A percentile compares a stretch with the other conserved stretches of the same genome.
phyloP scores from a whole-genome alignment of 35 echinoderm and acorn worm species.

The Stichopus chloronotus region DNA sequence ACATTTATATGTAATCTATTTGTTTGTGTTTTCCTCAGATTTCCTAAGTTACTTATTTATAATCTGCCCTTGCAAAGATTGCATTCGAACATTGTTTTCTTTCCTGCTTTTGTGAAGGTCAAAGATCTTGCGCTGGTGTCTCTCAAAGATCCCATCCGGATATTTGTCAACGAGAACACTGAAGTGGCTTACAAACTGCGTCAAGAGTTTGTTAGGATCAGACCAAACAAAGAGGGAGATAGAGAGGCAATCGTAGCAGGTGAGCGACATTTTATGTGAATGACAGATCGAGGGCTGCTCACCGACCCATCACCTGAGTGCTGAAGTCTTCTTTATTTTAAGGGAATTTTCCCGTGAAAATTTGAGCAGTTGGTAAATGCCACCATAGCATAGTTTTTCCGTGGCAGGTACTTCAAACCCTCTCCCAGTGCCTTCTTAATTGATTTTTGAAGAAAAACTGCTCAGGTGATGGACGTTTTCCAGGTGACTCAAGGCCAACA shows the following conservation, averaged over 20 bases:
- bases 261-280: slow-evolving; percentile 4
- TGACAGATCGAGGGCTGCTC: not conserved
- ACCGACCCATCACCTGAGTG: not conserved
- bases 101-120: slow-evolving; percentile 60
- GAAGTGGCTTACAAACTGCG: slow-evolving; percentile 95
- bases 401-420: too few relatives aligned
- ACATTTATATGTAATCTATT: too few relatives aligned
- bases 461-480: too few relatives aligned
- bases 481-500: too few relatives aligned
- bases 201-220: slow-evolving; percentile 92
- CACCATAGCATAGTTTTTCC: too few relatives aligned
- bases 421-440: too few relatives aligned
- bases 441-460: too few relatives aligned
- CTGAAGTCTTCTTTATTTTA: not conserved
- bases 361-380: too few relatives aligned
- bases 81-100: not conserved
- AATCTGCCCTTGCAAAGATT: too few relatives aligned
- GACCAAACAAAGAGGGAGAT: slow-evolving; percentile 85
- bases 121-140: slow-evolving; percentile 93
- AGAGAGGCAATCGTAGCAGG: slow-evolving; percentile 92
- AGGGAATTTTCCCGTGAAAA: not conserved
- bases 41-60: too few relatives aligned
- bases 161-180: slow-evolving; percentile 99
- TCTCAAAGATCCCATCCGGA: slow-evolving; percentile 87
- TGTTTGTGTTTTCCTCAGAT: too few relatives aligned